Conservation (phyloP, 2,113 vertebrate genomes). For the Actenoides hombroni region DNA sequence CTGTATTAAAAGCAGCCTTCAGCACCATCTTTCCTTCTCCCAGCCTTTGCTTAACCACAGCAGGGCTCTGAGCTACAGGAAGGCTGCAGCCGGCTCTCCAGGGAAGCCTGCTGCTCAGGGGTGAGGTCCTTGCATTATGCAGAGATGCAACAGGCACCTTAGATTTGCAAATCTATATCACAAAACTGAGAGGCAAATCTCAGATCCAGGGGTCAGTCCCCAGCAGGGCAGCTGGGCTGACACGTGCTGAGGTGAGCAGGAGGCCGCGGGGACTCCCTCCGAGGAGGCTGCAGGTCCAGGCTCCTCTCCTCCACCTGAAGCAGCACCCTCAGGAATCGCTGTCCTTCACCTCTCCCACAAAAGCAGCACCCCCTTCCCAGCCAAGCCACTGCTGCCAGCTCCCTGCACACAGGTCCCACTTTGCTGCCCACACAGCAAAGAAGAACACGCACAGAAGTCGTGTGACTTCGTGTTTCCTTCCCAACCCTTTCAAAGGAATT, state of each 20-base stretch:
- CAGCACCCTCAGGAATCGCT: not conserved
- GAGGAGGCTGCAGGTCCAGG: not conserved
- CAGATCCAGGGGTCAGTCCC: not conserved
- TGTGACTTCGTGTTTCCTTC: not conserved
- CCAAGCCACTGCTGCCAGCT: not conserved
- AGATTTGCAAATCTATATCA: not conserved
- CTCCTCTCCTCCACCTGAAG: not conserved
- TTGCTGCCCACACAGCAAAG: not conserved
- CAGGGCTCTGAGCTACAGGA: not conserved
- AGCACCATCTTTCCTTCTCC: conserved; percentile 3
- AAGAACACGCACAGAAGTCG: not conserved
- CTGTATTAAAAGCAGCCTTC: not conserved
- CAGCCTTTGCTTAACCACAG: not conserved
- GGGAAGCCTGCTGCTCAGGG: not conserved
- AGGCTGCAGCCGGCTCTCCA: not conserved
- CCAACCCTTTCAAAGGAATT: not conserved
- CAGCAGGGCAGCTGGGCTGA: not conserved
- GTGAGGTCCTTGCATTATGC: not conserved
- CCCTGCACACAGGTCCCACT: not conserved
- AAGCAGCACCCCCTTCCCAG: not conserved
- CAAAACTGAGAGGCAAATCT: not conserved
- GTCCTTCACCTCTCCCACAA: not conserved
- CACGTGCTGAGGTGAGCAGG: not conserved
- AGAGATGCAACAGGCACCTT: not conserved
- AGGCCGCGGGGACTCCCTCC: not conserved